A percentile compares a stretch with the other conserved stretches of the same genome.
phyloP scores from a whole-genome alignment of 2,888 invertebrate species.

The Drosophila mimica region DNA sequence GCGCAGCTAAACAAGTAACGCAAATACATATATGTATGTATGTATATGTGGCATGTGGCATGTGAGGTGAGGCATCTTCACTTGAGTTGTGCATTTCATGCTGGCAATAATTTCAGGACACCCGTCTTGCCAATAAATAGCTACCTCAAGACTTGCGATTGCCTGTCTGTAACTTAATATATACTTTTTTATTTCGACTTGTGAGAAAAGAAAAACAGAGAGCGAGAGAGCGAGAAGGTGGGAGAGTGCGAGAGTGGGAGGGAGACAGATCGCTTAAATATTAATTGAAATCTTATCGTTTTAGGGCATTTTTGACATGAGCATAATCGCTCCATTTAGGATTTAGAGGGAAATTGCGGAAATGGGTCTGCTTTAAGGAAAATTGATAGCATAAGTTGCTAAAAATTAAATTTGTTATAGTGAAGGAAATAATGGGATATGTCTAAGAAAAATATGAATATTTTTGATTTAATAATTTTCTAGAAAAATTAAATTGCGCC shows the following conservation, averaged over 20 bases:
- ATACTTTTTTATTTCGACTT: conserved; percentile 12
- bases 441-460: background rate
- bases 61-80: conserved; percentile 1
- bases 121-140: conserved; percentile 38
- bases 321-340: conserved; percentile 36
- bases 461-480: background rate
- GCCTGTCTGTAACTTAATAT: conserved; percentile 44
- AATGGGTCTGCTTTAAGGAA: background rate
- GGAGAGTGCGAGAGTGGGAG: background rate
- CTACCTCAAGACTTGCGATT: conserved; percentile 49
- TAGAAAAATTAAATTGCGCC: background rate
- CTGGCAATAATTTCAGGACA: conserved; percentile 34
- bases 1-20: conserved; percentile 22
- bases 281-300: conserved; percentile 77
- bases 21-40: background rate
- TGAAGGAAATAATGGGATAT: background rate
- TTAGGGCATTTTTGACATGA: conserved; percentile 35
- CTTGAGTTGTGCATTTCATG: conserved; percentile 31
- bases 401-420: background rate
- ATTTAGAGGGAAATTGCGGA: background rate
- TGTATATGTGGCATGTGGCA: conserved; percentile 3
- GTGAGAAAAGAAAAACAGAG: background rate
- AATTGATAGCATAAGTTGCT: background rate
- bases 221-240: background rate
- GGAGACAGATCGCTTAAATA: conserved; percentile 37